A percentile compares a stretch with the other conserved stretches of the same genome.
These are phyloP conservation scores for Porites divaricata DNA, from an alignment of 92 coral and sea anemone species.

Conservation along the genomic window DNA sequence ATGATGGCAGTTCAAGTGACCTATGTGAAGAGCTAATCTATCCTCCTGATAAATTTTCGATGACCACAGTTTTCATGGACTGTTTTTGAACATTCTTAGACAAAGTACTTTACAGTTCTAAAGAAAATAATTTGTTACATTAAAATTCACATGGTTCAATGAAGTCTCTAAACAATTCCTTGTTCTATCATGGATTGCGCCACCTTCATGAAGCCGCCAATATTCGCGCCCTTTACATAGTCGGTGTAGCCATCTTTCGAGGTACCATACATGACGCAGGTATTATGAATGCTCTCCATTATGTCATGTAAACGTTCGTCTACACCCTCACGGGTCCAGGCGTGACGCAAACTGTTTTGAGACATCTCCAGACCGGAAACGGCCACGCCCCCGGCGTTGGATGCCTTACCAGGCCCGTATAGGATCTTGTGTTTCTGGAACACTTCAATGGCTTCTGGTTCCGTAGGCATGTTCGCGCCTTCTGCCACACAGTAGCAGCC, in stretches of 20 bases:
- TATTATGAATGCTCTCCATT: conserved; percentile 84
- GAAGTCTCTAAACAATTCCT: conserved; percentile 60
- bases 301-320: conserved; percentile 90
- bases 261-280: conserved; percentile 72
- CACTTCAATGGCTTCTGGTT: conserved; percentile 80
- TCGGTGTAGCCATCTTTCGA: conserved; percentile 75
- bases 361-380: conserved; percentile 97
- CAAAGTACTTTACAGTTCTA: background rate
- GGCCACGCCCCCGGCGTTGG: conserved; percentile 94
- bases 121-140: background rate
- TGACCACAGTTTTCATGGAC: background rate
- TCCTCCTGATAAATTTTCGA: background rate
- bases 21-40: background rate
- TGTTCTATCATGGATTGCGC: conserved; percentile 81
- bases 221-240: conserved; percentile 77
- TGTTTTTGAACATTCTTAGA: background rate
- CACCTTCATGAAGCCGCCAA: conserved; percentile 78
- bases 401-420: conserved; percentile 90
- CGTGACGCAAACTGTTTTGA: conserved; percentile 87
- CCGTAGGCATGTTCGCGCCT: conserved; percentile 92
- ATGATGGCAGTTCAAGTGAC: background rate
- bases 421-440: conserved; percentile 73
- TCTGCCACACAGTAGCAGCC: conserved; percentile 87
- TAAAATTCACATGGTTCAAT: background rate
- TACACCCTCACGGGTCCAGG: conserved; percentile 90